phyloP scores from a whole-genome alignment of 2,888 invertebrate species.

The Noctua fimbriata region DNA sequence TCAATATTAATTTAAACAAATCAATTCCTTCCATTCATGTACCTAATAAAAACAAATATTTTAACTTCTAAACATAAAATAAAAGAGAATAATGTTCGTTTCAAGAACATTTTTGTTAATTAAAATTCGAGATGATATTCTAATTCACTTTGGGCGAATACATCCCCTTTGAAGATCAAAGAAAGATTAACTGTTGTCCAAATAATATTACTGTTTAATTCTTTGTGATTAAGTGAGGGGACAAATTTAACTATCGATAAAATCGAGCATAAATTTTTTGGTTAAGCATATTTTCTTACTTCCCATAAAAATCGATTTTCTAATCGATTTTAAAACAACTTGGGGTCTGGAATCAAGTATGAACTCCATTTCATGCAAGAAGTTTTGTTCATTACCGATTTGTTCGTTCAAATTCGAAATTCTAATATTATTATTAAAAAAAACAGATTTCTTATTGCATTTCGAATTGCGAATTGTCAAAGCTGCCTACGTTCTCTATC shows the following conservation, averaged over 20 bases:
- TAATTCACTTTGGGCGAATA: constrained; percentile 67
- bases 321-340: background rate
- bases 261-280: background rate
- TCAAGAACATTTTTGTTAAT: constrained; percentile 47
- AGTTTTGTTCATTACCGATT: background rate
- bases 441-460: background rate
- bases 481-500: background rate
- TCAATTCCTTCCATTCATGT: background rate
- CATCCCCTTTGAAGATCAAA: constrained; percentile 82
- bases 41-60: constrained; percentile 21
- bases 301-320: background rate
- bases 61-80: constrained; percentile 16
- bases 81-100: constrained; percentile 30
- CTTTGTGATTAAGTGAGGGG: constrained; percentile 69
- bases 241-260: constrained; percentile 41
- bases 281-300: background rate
- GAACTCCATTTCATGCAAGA: background rate
- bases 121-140: constrained; percentile 57
- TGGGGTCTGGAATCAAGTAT: background rate
- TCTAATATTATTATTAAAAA: background rate
- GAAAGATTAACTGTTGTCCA: constrained; percentile 78
- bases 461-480: background rate
- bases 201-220: constrained; percentile 81
- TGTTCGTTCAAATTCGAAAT: background rate
- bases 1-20: background rate